Base-by-base conservation (phyloP, 2,797 vertebrate genomes). In the Acridotheres tristis region DNA sequence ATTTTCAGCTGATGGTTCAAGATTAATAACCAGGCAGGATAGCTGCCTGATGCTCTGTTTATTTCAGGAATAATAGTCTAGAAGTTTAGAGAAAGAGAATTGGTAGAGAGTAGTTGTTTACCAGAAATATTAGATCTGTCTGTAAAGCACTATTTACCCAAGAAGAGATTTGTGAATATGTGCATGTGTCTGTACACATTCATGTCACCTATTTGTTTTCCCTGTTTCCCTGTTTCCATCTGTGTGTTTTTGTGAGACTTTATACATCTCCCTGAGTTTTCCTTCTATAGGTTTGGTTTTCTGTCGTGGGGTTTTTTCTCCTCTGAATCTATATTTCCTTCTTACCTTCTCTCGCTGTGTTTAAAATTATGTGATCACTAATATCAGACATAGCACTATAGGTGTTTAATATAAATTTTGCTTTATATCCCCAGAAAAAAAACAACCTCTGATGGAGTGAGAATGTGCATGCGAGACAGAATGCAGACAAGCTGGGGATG, bases 321-420 rank as follows among this genome's bases (percentile, higher is more conserved):
- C 30, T 57, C 40, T 58, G 25, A 75, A 47, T 55, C 9, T 61
- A 4, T 48, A 32, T 77, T 40, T 72, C 34, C 50, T 32, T 50
- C 9, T 68, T 54, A 16, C 15, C 42, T 87, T 78, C 34, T 76
- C 11, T 66, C 55, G 45, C 25, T 71, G 48, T 73, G 18, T 50
- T 89, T 89, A 85, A 89, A 87, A 87, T 48, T 22, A 58, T 89
- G 59, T 79, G 80, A 90, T 78, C 55, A 5, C 23, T 84, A 67
- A 55, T 82, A 90, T 81, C 40, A 85, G 87, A 55, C 36, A 27
- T 17, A 89, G 32, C 30, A 34, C 66, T 90, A 74, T 42, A 85
- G 59, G 59, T 76, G 88, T 91, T 91, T 84, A 75, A 91, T 95
- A 93, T 92, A 79, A 85, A 90, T 69, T 92, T 92, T 88, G 9